Base-by-base conservation (phyloP, 2,797 vertebrate species). In the Sebastes dallii region DNA sequence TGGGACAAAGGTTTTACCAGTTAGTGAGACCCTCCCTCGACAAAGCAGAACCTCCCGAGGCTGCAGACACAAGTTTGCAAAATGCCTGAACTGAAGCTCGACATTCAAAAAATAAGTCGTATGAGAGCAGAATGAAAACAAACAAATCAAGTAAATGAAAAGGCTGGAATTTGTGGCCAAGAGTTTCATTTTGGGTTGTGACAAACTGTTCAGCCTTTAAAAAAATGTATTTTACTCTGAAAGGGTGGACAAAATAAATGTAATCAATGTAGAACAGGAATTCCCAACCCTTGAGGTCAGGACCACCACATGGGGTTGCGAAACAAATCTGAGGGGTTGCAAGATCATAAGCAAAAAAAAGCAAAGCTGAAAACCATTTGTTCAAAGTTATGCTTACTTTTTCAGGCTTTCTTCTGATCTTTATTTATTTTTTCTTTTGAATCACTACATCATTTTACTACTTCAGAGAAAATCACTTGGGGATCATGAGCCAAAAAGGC, bases 1-100 rank as follows among this genome's bases (percentile, higher is more conserved):
- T 82, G 58, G 61, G 67, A 73, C 66, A 74, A 83, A 82, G 36
- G 55, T 68, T 75, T 80, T 11, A 80, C 8, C 1, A 42, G 34
- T 61, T 16, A 4, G 34, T 36, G 36, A 66, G 55, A 64, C 30
- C 6, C 10, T 42, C 30, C 25, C 4, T 8, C 20, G 62, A 52
- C n/a, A 75, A 71, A 76, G 25, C 72, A 61, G 7, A 39, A n/a
- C 20, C 16, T 68, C 42, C 25, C 24, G 32, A 56, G 32, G 25
- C 2, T 66, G 62, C 13, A 34, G 62, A 24, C 29, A 54, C 36
- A 54, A 56, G 55, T 22, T 27, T 67, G 22, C 3, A 54, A 54
- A 24, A 71, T 27, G 32, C 52, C 66, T 81, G 20, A 72, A 25
- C 14, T 39, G 36, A 54, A 55, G 22, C 8, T 58, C 11, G 12